These are phyloP conservation scores for Oenanthe melanoleuca DNA, from an alignment of 2,113 vertebrate genomes.

Conservation along the genomic window DNA sequence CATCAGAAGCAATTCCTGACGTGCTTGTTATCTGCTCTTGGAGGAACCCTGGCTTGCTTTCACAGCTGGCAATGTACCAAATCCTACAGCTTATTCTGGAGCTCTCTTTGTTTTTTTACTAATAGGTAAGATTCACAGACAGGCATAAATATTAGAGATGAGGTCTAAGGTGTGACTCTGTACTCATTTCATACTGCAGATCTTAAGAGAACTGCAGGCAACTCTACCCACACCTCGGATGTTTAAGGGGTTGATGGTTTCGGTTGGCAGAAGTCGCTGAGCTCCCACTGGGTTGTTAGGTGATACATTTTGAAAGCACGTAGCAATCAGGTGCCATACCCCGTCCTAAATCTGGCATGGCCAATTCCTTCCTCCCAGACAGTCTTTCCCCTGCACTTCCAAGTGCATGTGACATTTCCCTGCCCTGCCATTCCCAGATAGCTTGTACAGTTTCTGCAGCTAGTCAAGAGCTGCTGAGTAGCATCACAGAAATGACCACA, in stretches of 20 bases:
- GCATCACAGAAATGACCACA: not conserved
- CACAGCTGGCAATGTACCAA: not conserved
- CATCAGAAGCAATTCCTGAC: conserved; percentile 23
- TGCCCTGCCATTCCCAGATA: not conserved
- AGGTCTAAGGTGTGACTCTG: not conserved
- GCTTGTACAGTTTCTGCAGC: not conserved
- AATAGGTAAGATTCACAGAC: not conserved
- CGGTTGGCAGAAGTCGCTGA: not conserved
- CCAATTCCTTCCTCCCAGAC: not conserved
- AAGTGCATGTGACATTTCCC: not conserved
- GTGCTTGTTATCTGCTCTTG: not conserved
- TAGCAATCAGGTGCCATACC: not conserved
- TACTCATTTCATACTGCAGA: not conserved
- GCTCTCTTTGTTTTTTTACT: not conserved
- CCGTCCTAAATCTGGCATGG: not conserved
- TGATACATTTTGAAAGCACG: not conserved
- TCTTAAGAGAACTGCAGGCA: not conserved
- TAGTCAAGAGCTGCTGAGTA: not conserved
- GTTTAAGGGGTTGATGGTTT: not conserved
- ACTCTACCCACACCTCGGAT: not conserved
- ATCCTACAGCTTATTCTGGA: conserved; percentile 7
- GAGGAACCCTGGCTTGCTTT: conserved; percentile 12
- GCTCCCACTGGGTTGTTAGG: not conserved
- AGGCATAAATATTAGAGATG: not conserved
- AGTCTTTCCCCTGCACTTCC: not conserved